phyloP scores from a whole-genome alignment of 2,888 invertebrate genomes.

The Operophtera brumata region DNA sequence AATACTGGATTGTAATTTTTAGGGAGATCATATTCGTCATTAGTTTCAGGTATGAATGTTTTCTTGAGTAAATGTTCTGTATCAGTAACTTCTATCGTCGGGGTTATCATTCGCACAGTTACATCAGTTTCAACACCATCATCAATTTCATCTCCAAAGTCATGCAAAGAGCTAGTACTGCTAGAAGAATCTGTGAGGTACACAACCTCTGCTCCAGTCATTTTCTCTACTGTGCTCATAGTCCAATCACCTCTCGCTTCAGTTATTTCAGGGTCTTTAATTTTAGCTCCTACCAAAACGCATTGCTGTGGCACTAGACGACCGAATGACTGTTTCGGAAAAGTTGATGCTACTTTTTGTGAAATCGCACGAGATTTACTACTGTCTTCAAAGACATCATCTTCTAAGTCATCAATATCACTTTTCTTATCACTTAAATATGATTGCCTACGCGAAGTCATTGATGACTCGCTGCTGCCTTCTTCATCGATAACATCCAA shows the following conservation, averaged over 20 bases:
- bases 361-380: constrained; percentile 45
- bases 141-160: constrained; percentile 71
- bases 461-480: constrained; percentile 83
- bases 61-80: constrained; percentile 67
- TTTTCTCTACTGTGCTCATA: constrained; percentile 72
- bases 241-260: constrained; percentile 81
- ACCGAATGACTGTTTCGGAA: constrained; percentile 57
- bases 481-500: constrained; percentile 90
- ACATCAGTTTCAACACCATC: constrained; percentile 72
- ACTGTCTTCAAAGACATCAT: constrained; percentile 72
- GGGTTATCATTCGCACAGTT: constrained; percentile 73
- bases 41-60: constrained; percentile 45
- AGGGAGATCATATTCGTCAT: constrained; percentile 11
- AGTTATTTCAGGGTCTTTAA: constrained; percentile 78
- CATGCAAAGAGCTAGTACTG: constrained; percentile 82
- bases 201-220: constrained; percentile 84
- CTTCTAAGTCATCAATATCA: constrained; percentile 73
- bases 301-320: constrained; percentile 71
- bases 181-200: constrained; percentile 85
- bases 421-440: constrained; percentile 74
- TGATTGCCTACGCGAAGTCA: constrained; percentile 78
- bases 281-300: constrained; percentile 82
- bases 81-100: constrained; percentile 75
- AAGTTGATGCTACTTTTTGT: constrained; percentile 40
- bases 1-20: not conserved